Percentiles rank a stretch among this genome's conserved stretches.
Evolutionary conservation across 2,888 invertebrate genomes (phyloP).

Genomic region (Strigamia maritima): DNA sequence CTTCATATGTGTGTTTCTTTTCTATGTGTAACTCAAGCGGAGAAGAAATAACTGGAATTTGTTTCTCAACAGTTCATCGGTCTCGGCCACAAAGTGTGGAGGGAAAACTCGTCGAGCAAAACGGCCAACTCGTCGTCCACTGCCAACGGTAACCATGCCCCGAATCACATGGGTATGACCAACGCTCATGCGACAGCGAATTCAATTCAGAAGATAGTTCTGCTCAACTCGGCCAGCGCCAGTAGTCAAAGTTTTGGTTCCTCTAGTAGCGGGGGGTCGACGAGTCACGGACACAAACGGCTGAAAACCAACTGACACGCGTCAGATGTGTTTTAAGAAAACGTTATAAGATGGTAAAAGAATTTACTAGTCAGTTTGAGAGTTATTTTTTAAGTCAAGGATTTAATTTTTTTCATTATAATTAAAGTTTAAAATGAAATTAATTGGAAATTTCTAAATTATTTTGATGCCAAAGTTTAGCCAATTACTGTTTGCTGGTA

Average conservation of each 20-base stretch:
- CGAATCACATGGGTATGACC: constrained; percentile 8
- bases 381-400: constrained; percentile 6
- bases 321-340: constrained; percentile 5
- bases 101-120: constrained; percentile 37
- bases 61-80: constrained; percentile 41
- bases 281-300: constrained; percentile 37
- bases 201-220: constrained; percentile 35
- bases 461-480: constrained; percentile 13
- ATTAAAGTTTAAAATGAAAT: background rate
- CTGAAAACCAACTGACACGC: constrained; percentile 39
- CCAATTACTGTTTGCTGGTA: background rate
- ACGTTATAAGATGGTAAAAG: background rate
- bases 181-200: constrained; percentile 31
- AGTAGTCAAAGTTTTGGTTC: constrained; percentile 7
- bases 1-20: background rate
- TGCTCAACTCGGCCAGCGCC: constrained; percentile 36
- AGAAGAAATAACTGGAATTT: background rate
- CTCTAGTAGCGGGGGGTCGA: background rate
- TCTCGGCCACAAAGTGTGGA: constrained; percentile 41
- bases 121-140: constrained; percentile 25
- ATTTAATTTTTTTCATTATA: background rate
- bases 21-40: background rate
- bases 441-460: background rate
- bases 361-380: constrained; percentile 3
- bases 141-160: constrained; percentile 34